These are phyloP conservation scores for Drosophila lacicola DNA, from an alignment of 2,888 invertebrate genomes.

Conservation along the genomic window DNA sequence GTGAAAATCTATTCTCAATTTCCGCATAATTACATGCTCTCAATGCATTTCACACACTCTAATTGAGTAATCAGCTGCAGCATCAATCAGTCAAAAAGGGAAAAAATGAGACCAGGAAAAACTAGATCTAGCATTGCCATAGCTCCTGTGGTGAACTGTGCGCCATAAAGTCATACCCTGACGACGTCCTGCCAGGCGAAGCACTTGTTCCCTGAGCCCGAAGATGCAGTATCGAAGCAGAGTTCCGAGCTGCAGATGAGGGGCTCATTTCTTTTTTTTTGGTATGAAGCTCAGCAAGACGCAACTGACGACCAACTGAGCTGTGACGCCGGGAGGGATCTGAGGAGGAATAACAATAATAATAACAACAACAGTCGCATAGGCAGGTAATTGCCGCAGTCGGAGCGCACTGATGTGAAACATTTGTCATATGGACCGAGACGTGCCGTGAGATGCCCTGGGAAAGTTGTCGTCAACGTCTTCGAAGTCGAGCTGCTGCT, in stretches of 20 bases:
- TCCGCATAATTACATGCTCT: conserved; percentile 55
- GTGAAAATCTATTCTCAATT: conserved; percentile 38
- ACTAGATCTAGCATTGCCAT: conserved; percentile 23
- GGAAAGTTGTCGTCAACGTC: conserved; percentile 66
- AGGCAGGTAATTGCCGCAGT: conserved; percentile 75
- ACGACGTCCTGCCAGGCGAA: conserved; percentile 71
- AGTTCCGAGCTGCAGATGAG: conserved; percentile 22
- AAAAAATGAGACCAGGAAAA: conserved; percentile 7
- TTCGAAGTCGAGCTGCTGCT: conserved; percentile 25
- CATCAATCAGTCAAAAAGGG: conserved; percentile 12
- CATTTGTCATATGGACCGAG: conserved; percentile 82
- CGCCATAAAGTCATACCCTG: conserved; percentile 51
- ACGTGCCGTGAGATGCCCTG: conserved; percentile 71
- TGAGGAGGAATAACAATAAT: conserved; percentile 26
- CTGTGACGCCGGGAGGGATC: conserved; percentile 69
- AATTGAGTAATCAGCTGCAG: conserved; percentile 71
- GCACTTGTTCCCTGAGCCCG: conserved; percentile 69
- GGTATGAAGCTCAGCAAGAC: conserved; percentile 62
- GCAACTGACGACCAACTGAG: conserved; percentile 69
- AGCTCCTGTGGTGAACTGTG: conserved; percentile 56
- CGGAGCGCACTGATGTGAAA: conserved; percentile 80
- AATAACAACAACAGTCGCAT: conserved; percentile 36
- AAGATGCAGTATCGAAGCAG: conserved; percentile 11
- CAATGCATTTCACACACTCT: conserved; percentile 51
- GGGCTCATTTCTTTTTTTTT: conserved; percentile 23